Conservation (phyloP, 2,113 vertebrate genomes). For the Ictalurus punctatus region DNA sequence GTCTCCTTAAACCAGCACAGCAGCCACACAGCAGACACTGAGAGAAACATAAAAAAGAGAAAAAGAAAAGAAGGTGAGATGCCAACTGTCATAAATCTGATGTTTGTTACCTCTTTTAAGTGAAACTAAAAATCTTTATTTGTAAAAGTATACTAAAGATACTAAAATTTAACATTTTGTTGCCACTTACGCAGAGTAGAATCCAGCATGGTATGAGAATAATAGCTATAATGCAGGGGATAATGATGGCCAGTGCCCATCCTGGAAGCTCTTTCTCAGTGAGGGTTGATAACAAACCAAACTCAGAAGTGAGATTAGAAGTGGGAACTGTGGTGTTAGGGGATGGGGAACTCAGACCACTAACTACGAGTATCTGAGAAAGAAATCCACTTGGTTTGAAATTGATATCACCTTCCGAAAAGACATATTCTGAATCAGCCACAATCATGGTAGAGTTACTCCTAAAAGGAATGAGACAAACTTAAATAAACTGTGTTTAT, state of each 20-base stretch:
- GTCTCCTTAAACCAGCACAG: slow-evolving; percentile 24
- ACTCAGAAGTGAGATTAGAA: not conserved
- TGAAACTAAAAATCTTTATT: not conserved
- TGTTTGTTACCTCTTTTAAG: not conserved
- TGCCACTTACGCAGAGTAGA: slow-evolving; percentile 44
- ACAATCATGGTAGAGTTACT: not conserved
- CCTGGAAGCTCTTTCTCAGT: not conserved
- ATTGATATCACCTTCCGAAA: slow-evolving; percentile 16
- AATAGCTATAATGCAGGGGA: slow-evolving; percentile 42
- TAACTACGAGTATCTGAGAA: slow-evolving; percentile 27
- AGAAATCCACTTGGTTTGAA: slow-evolving; percentile 31
- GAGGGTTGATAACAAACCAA: too few relatives aligned
- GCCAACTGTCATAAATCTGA: not conserved
- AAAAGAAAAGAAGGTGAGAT: not conserved
- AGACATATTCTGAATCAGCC: slow-evolving; percentile 30
- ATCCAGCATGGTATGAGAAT: slow-evolving; percentile 48
- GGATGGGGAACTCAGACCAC: not conserved
- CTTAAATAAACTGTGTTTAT: not conserved
- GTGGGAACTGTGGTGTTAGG: not conserved
- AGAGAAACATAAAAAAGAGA: not conserved
- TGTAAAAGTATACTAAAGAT: not conserved
- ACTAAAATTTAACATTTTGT: not conserved
- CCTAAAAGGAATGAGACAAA: slow-evolving; percentile 21
- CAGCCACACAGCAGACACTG: slow-evolving; percentile 48
- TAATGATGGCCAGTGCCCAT: slow-evolving; percentile 51